A percentile compares a stretch with the other conserved stretches of the same genome.
phyloP scores from a whole-genome alignment of 2,888 invertebrate genomes.

The Harmothoe impar region DNA sequence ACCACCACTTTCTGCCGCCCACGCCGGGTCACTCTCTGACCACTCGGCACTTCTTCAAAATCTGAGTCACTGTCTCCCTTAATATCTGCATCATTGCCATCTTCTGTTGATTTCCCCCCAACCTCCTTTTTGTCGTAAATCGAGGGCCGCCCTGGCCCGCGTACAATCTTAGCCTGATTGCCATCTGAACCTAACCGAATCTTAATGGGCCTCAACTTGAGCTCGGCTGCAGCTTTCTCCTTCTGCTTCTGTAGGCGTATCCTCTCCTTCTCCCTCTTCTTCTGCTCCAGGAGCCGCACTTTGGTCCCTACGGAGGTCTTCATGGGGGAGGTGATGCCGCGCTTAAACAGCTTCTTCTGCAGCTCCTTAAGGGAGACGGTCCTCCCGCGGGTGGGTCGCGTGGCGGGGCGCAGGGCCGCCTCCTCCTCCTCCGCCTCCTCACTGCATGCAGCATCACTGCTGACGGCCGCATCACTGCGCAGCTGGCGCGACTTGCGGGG shows the following conservation, averaged over 20 bases:
- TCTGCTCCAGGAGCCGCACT: constrained; percentile 65
- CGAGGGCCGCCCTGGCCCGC: constrained; percentile 63
- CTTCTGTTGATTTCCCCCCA: background rate
- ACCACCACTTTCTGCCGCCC: constrained; percentile 56
- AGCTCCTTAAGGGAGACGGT: constrained; percentile 19
- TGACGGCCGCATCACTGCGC: background rate
- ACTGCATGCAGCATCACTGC: background rate
- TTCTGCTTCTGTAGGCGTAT: background rate
- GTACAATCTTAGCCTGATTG: constrained; percentile 68
- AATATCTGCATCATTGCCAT: background rate
- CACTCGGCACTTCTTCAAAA: background rate
- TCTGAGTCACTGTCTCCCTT: background rate
- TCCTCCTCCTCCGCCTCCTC: background rate
- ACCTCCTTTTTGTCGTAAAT: constrained; percentile 45
- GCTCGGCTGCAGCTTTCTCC: constrained; percentile 52
- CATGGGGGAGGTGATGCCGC: constrained; percentile 66
- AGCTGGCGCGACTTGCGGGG: background rate
- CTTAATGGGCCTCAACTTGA: constrained; percentile 70
- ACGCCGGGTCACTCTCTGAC: constrained; percentile 66
- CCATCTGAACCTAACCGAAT: constrained; percentile 67
- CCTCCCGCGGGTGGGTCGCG: background rate
- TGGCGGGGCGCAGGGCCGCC: background rate
- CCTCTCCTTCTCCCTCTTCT: constrained; percentile 54
- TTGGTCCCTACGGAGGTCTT: constrained; percentile 69
- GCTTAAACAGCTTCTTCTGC: constrained; percentile 42